Conservation (phyloP, 2,888 invertebrate species). For the Prosapia bicincta region DNA sequence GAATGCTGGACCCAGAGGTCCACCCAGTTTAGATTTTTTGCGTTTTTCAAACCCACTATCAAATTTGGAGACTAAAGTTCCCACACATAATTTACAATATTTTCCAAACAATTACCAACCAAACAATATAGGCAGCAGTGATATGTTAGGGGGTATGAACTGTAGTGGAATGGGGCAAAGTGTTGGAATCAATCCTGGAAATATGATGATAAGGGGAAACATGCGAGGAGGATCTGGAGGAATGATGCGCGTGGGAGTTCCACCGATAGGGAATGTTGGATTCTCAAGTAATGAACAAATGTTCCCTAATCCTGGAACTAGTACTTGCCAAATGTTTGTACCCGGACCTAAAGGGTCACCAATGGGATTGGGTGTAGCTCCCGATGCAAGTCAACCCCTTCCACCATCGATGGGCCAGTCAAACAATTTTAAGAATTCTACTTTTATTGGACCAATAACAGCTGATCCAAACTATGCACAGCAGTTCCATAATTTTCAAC, state of each 20-base stretch:
- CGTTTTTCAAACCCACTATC: slow-evolving; percentile 82
- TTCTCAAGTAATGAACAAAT: slow-evolving; percentile 34
- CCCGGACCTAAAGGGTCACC: slow-evolving; percentile 45
- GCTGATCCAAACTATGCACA: slow-evolving; percentile 91
- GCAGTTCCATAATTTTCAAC: slow-evolving; percentile 94
- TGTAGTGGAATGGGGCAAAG: slow-evolving; percentile 45
- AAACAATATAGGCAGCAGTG: slow-evolving; percentile 32
- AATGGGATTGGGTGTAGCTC: slow-evolving; percentile 49
- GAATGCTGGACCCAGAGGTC: slow-evolving; percentile 68
- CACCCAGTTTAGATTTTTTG: slow-evolving; percentile 85
- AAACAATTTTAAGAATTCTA: slow-evolving; percentile 62
- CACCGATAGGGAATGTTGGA: slow-evolving; percentile 33
- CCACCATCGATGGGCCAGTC: slow-evolving; percentile 76
- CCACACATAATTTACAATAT: slow-evolving; percentile 67
- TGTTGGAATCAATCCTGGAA: slow-evolving; percentile 41
- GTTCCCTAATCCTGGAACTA: slow-evolving; percentile 34
- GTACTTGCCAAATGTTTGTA: slow-evolving; percentile 36
- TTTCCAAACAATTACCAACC: slow-evolving; percentile 53
- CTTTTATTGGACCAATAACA: slow-evolving; percentile 79
- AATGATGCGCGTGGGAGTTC: slow-evolving; percentile 35
- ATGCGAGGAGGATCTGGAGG: slow-evolving; percentile 34
- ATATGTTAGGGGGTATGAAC: slow-evolving; percentile 40
- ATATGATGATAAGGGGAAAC: slow-evolving; percentile 46
- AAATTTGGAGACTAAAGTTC: slow-evolving; percentile 66
- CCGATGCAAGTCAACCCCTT: slow-evolving; percentile 62